Evolutionary conservation across 2,888 invertebrate species (phyloP).

Genomic region (Ellobium chinense): DNA sequence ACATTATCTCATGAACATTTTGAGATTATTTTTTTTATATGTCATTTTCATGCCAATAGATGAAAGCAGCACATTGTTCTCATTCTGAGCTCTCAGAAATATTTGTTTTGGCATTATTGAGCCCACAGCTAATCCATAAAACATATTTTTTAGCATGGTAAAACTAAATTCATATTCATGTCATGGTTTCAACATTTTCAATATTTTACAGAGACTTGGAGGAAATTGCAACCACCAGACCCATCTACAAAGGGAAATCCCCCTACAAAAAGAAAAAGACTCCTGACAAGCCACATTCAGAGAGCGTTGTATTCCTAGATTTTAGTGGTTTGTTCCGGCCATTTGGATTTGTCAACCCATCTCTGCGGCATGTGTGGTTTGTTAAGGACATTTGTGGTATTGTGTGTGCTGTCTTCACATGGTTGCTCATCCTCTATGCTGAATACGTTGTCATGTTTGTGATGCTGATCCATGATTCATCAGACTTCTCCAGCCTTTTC

Average conservation of each 20-base stretch:
- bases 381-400: slow-evolving; percentile 92
- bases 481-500: slow-evolving; percentile 81
- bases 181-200: not conserved
- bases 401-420: slow-evolving; percentile 89
- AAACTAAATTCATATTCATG: no score
- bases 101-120: no score
- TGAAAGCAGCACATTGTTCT: no score
- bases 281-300: slow-evolving; percentile 59
- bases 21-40: no score
- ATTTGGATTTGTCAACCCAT: slow-evolving; percentile 61
- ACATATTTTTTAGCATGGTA: no score
- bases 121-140: no score
- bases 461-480: slow-evolving; percentile 90
- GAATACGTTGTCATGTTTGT: slow-evolving; percentile 90
- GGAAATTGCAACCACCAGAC: slow-evolving; percentile 37
- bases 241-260: slow-evolving; percentile 36
- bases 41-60: no score
- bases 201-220: slow-evolving; percentile 37
- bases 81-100: no score
- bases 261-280: slow-evolving; percentile 38
- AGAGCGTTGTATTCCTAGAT: slow-evolving; percentile 70
- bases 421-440: slow-evolving; percentile 89
- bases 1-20: no score
- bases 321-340: slow-evolving; percentile 68
- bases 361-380: slow-evolving; percentile 82